Percentiles rank a stretch among this genome's conserved stretches.
phyloP scores from a whole-genome alignment of 2,797 vertebrate genomes.

The Sebastes reedi region DNA sequence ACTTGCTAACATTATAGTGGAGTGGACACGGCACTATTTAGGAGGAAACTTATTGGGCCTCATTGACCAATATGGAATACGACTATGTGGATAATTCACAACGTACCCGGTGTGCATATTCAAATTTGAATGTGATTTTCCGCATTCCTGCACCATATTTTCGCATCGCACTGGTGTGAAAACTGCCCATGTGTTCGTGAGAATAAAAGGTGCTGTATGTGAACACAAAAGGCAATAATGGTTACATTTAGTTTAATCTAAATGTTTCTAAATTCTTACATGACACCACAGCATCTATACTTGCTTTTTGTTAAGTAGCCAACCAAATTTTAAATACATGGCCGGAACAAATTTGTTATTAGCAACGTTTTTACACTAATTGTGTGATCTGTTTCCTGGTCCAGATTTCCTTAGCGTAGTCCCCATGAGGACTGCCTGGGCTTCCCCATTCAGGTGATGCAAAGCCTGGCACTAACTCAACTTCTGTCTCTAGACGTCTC shows the following conservation, averaged over 20 bases:
- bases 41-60: no score
- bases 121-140: no score
- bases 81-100: no score
- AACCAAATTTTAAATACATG: neutral
- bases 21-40: no score
- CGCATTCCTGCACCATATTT: no score
- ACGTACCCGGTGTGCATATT: no score
- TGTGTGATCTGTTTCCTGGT: neutral
- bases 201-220: neutral
- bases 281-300: neutral
- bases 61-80: no score
- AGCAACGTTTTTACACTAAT: neutral
- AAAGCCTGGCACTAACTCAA: conserved; percentile 55
- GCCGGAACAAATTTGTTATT: neutral
- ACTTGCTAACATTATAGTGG: no score
- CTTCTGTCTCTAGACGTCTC: conserved; percentile 60
- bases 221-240: neutral
- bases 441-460: conserved; percentile 55
- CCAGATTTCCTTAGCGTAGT: conserved; percentile 5
- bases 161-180: no score
- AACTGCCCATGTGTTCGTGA: neutral
- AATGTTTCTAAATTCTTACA: neutral
- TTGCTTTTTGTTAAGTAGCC: neutral
- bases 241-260: neutral
- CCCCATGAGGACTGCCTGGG: conserved; percentile 36